phyloP scores from a whole-genome alignment of 2,113 vertebrate genomes.

The Pygoscelis antarcticus region DNA sequence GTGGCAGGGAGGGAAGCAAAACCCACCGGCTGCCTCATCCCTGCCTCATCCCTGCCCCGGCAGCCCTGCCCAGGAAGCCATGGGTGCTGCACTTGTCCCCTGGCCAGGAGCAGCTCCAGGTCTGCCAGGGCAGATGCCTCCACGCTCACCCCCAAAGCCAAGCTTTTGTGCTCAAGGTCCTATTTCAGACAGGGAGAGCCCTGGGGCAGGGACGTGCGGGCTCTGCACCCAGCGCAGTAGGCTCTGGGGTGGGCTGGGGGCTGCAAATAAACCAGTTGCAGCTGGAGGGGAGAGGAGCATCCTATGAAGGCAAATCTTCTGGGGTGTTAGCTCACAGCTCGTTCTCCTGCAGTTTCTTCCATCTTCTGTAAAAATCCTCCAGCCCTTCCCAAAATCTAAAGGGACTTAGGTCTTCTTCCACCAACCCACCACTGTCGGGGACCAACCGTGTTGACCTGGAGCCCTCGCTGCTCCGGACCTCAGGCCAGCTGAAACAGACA shows the following conservation, averaged over 20 bases:
- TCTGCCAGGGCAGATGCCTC: neutral
- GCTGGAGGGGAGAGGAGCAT: neutral
- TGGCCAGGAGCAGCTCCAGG: neutral
- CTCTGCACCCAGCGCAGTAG: accelerated
- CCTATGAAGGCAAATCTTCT: neutral
- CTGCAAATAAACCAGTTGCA: neutral
- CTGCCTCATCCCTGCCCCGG: neutral
- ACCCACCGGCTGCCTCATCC: accelerated
- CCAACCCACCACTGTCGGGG: neutral
- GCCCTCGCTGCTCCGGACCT: neutral
- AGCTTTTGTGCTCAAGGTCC: neutral
- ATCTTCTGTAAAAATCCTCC: neutral
- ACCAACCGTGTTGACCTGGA: neutral
- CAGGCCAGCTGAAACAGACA: neutral
- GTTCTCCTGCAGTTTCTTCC: neutral
- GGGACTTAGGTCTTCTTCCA: neutral
- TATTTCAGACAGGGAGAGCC: accelerated
- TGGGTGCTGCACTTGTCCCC: neutral
- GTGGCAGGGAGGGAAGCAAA: neutral
- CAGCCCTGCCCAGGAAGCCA: neutral
- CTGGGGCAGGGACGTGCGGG: accelerated
- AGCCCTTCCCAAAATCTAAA: neutral
- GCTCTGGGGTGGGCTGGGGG: neutral
- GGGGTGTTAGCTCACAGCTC: neutral
- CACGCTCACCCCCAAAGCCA: neutral